Base-by-base conservation (phyloP, 2,888 invertebrate species). In the Willowsia nigromaculata region DNA sequence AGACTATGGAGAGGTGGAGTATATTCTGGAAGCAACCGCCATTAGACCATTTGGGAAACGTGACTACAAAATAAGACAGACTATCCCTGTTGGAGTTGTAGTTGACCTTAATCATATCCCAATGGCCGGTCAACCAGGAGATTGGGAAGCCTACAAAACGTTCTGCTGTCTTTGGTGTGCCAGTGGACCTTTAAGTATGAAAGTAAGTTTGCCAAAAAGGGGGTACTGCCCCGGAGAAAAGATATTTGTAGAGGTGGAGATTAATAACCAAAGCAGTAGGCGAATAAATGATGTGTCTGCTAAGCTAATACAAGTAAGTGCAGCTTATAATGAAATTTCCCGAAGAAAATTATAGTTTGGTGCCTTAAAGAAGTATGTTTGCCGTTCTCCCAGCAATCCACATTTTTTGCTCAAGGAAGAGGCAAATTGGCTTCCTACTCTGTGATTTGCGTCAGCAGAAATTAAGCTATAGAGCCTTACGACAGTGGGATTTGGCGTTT, bases 61-160 rank as follows among this genome's bases (percentile, higher is more conserved):
- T 11, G 50, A 50, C 50, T 50, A 50, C 50, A n/a, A 9, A n/a
- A 13, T 15, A 3, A 13, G 3, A 94, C 95, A 95, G 94, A 96
- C 96, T 3, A 97, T 98, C 93, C 97, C 97, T 80, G 96, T 98
- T 9, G 95, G 97, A 86, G 96, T 97, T 88, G 96, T 96, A 5
- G 95, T 97, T 92, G 98, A 98, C 94, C 95, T 98, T 91, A 98
- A 98, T 94, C 94, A 95, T 89, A 96, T 96, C 94, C 95, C 96
- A 25, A 95, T 95, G 90, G 96, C 96, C 56, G 95, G 95, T 96
- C 95, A 96, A 93, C 96, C 96, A 5, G 95, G 96, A 15, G 95
- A 95, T 89, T 94, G 96, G 93, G 96, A 96, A 93, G 94, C 96
- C 93, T 96, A 96, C 92, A 97, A 97, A 94, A 95, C 95, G 0